Percentiles rank a stretch among this genome's conserved stretches.
Conservation (phyloP, 1,140 invertebrate species). For the Ooceraea biroi region DNA sequence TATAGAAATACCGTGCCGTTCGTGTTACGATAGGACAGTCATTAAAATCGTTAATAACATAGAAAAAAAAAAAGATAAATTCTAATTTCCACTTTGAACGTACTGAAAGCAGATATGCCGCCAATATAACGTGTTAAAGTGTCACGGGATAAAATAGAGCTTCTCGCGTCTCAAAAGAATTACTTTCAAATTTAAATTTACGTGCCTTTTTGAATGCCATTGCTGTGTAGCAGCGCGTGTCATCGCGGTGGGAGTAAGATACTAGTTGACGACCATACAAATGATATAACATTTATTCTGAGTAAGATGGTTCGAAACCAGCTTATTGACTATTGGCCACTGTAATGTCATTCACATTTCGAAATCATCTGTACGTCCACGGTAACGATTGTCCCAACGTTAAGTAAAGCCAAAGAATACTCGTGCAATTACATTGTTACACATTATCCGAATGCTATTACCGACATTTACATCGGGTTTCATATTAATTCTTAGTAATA, state of each 20-base stretch:
- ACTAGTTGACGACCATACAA: slow-evolving; percentile 64
- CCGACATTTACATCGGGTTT: slow-evolving; percentile 15
- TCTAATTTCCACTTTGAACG: slow-evolving; percentile 16
- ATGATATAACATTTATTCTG: slow-evolving; percentile 70
- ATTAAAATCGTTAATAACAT: slow-evolving; percentile 15
- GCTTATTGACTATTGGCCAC: slow-evolving; percentile 76
- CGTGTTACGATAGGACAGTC: background rate
- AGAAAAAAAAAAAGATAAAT: slow-evolving; percentile 39
- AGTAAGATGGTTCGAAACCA: slow-evolving; percentile 73
- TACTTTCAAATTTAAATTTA: slow-evolving; percentile 22
- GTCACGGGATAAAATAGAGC: slow-evolving; percentile 66
- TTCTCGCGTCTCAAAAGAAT: slow-evolving; percentile 5
- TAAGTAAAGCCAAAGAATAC: background rate
- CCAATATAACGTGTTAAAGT: slow-evolving; percentile 24
- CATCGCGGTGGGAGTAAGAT: slow-evolving; percentile 55
- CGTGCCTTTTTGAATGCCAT: slow-evolving; percentile 2
- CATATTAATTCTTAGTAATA: background rate
- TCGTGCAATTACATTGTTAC: background rate
- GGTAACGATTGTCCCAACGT: slow-evolving; percentile 53
- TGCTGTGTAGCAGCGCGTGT: slow-evolving; percentile 59
- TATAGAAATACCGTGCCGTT: slow-evolving; percentile 1
- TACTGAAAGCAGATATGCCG: slow-evolving; percentile 34
- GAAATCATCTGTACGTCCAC: slow-evolving; percentile 66
- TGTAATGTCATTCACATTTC: slow-evolving; percentile 66
- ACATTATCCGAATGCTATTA: slow-evolving; percentile 2